Evolutionary conservation across 2,888 invertebrate species (phyloP).

Genomic region (Eustalomyia histrio): DNA sequence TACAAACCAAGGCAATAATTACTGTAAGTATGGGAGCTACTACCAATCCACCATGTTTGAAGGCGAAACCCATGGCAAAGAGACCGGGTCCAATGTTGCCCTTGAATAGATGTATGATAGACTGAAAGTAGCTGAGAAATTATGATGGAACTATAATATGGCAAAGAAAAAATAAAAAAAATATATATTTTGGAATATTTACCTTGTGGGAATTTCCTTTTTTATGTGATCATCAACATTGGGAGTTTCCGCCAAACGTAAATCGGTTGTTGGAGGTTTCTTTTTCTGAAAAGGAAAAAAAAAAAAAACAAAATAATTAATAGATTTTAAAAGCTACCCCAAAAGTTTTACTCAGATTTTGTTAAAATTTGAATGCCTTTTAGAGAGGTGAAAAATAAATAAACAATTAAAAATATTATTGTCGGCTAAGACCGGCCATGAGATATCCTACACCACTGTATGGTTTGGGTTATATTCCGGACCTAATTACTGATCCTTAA

Average conservation of each 20-base stretch:
- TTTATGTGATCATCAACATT: slow-evolving; percentile 50
- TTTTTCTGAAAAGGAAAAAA: slow-evolving; percentile 35
- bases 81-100: slow-evolving; percentile 98
- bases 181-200: slow-evolving; percentile 6
- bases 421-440: too few relatives aligned
- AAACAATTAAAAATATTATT: too few relatives aligned
- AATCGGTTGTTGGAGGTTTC: slow-evolving; percentile 28
- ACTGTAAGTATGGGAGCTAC: slow-evolving; percentile 89
- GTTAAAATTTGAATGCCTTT: too few relatives aligned
- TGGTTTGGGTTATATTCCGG: too few relatives aligned
- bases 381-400: too few relatives aligned
- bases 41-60: slow-evolving; percentile 93
- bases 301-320: not conserved
- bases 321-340: too few relatives aligned
- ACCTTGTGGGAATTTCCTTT: slow-evolving; percentile 63
- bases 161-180: not conserved
- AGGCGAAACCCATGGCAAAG: slow-evolving; percentile 96
- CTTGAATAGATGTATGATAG: slow-evolving; percentile 94
- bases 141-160: slow-evolving; percentile 12
- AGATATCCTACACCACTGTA: too few relatives aligned
- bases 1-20: slow-evolving; percentile 90
- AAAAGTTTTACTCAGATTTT: too few relatives aligned
- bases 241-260: slow-evolving; percentile 37
- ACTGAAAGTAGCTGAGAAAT: slow-evolving; percentile 87
- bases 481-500: too few relatives aligned